These are phyloP conservation scores for Echeneis naucrates DNA, from an alignment of 2,797 vertebrate genomes.

Conservation along the genomic window DNA sequence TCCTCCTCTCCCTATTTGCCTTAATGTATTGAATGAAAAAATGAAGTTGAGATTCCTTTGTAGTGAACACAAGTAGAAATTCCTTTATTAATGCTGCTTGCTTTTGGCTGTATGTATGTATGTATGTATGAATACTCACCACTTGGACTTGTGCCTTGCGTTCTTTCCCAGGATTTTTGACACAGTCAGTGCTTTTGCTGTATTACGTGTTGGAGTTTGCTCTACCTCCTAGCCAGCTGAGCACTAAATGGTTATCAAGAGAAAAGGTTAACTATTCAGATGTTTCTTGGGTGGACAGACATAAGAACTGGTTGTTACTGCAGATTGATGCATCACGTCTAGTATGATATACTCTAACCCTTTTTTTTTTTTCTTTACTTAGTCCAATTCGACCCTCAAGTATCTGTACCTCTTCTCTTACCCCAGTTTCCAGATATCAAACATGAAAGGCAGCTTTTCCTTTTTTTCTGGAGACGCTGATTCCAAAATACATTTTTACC, in stretches of 20 bases:
- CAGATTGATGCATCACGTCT: constrained; percentile 22
- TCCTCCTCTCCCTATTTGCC: constrained; percentile 47
- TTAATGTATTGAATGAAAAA: constrained; percentile 47
- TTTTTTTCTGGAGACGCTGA: constrained; percentile 11
- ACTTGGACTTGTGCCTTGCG: neutral
- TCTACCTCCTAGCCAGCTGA: constrained; percentile 8
- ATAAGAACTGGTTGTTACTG: constrained; percentile 12
- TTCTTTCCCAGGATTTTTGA: constrained; percentile 12
- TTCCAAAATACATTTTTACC: constrained; percentile 20
- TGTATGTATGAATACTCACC: constrained; percentile 13
- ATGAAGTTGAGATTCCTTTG: constrained; percentile 2
- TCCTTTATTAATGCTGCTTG: constrained; percentile 14
- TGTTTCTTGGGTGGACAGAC: constrained; percentile 9
- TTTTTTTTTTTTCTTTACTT: too few relatives aligned
- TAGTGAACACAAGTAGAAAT: constrained; percentile 29
- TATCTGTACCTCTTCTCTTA: neutral
- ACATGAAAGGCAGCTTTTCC: too few relatives aligned
- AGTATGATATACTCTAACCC: too few relatives aligned
- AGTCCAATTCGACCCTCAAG: neutral
- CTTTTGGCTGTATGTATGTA: constrained; percentile 1
- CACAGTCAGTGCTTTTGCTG: constrained; percentile 1
- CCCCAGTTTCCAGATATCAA: constrained; percentile 2
- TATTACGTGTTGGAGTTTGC: constrained; percentile 3
- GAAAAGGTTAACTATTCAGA: constrained; percentile 4
- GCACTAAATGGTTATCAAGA: constrained; percentile 18